Evolutionary conservation across 2,888 invertebrate genomes (phyloP).

Genomic region (Cephalotes varians): DNA sequence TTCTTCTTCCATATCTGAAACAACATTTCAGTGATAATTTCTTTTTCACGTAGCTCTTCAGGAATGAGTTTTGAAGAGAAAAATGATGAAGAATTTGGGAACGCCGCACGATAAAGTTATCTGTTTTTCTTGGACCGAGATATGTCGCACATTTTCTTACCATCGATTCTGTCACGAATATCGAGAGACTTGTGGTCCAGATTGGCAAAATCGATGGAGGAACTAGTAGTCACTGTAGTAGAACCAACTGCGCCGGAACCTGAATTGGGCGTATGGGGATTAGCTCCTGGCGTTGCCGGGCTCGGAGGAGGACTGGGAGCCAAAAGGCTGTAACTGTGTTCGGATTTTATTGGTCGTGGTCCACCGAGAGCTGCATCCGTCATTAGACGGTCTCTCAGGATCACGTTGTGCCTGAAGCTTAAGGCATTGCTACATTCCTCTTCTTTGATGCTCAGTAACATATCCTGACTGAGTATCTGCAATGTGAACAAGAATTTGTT

Average conservation of each 20-base stretch:
- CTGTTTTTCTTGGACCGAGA: background rate
- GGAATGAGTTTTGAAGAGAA: background rate
- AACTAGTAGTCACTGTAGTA: slow-evolving; percentile 61
- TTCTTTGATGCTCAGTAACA: slow-evolving; percentile 87
- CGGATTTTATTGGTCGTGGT: slow-evolving; percentile 94
- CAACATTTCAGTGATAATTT: background rate
- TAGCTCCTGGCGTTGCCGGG: slow-evolving; percentile 77
- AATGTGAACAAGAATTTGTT: background rate
- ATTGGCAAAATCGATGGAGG: slow-evolving; percentile 64
- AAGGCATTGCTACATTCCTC: slow-evolving; percentile 89
- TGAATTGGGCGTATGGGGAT: slow-evolving; percentile 76
- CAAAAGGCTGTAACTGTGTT: slow-evolving; percentile 94
- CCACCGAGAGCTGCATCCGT: slow-evolving; percentile 94
- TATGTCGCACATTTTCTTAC: slow-evolving; percentile 66
- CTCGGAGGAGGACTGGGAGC: slow-evolving; percentile 82
- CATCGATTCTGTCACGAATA: slow-evolving; percentile 79
- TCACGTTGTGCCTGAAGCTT: slow-evolving; percentile 88
- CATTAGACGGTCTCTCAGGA: slow-evolving; percentile 95
- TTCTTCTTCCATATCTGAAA: slow-evolving; percentile 95
- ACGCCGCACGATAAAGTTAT: background rate
- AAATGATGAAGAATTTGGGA: background rate
- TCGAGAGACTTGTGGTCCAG: slow-evolving; percentile 76
- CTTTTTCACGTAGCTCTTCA: background rate
- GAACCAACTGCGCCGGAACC: slow-evolving; percentile 71
- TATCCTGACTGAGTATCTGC: slow-evolving; percentile 89